These are phyloP conservation scores for Champsocephalus esox DNA, from an alignment of 2,797 vertebrate species.

Conservation along the genomic window DNA sequence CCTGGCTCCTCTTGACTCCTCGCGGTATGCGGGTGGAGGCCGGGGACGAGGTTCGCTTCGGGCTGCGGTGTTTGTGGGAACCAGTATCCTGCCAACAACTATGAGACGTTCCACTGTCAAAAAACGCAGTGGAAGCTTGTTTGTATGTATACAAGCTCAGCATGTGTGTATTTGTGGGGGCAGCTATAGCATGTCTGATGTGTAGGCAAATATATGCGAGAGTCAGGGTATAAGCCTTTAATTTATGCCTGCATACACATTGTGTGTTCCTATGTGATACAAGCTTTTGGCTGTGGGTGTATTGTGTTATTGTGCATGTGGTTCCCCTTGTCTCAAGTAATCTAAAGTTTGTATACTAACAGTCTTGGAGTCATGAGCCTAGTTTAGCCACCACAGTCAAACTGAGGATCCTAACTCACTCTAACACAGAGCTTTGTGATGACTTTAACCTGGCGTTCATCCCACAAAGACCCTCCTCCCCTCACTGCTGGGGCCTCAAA, in stretches of 20 bases:
- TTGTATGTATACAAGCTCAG: slow-evolving; percentile 39
- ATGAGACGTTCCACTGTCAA: slow-evolving; percentile 41
- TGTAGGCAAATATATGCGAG: slow-evolving; percentile 25
- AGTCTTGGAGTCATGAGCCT: slow-evolving; percentile 13
- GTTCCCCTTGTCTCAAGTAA: slow-evolving; percentile 47
- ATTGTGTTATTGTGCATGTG: slow-evolving; percentile 23
- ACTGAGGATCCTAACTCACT: slow-evolving; percentile 47
- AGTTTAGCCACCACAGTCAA: slow-evolving; percentile 39
- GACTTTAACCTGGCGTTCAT: slow-evolving; percentile 48
- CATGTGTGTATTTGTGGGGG: not conserved
- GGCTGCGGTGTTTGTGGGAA: slow-evolving; percentile 55
- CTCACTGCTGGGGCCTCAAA: slow-evolving; percentile 18
- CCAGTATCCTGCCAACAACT: slow-evolving; percentile 40
- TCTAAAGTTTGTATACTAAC: slow-evolving; percentile 41
- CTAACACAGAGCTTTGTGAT: slow-evolving; percentile 16
- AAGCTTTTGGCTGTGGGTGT: slow-evolving; percentile 27
- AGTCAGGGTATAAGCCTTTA: not conserved
- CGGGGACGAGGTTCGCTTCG: slow-evolving; percentile 20
- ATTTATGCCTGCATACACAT: slow-evolving; percentile 19
- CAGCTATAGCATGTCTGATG: slow-evolving; percentile 15
- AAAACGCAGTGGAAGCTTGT: slow-evolving; percentile 32
- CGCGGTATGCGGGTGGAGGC: slow-evolving; percentile 43
- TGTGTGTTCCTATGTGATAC: slow-evolving; percentile 25
- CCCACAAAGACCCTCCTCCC: slow-evolving; percentile 34
- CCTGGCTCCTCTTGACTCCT: slow-evolving; percentile 61